These are phyloP conservation scores for Zaprionus obscuricornis DNA, from an alignment of 2,888 invertebrate genomes.

Conservation along the genomic window DNA sequence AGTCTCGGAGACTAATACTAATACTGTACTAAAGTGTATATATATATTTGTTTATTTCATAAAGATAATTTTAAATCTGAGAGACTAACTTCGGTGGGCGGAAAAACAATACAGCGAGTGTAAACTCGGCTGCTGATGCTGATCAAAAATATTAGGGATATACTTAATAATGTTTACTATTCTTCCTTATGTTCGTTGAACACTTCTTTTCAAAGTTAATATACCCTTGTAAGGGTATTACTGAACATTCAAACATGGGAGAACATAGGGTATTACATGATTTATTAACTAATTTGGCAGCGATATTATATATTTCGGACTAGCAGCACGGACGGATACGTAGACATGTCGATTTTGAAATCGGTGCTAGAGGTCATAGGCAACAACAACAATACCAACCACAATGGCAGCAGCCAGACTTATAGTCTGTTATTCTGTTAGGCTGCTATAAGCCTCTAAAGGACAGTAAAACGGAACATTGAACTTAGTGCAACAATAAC, in stretches of 20 bases:
- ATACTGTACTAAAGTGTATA: not conserved
- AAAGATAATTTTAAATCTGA: no score
- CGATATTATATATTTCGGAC: conserved; percentile 59
- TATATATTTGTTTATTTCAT: no score
- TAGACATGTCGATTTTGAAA: conserved; percentile 19
- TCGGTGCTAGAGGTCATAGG: no score
- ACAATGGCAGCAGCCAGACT: conserved; percentile 36
- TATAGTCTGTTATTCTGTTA: no score
- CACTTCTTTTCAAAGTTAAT: no score
- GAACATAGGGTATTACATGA: conserved; percentile 36
- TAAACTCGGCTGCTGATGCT: no score
- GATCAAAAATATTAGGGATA: no score
- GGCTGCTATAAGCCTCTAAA: conserved; percentile 19
- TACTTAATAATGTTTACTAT: no score
- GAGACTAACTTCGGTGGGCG: no score
- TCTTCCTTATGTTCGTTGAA: no score
- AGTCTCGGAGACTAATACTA: not conserved
- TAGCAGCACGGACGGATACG: conserved; percentile 9
- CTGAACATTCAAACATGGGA: not conserved
- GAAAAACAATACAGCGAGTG: no score
- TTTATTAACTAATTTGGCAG: conserved; percentile 70
- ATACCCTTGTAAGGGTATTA: not conserved
- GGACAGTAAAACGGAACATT: conserved; percentile 53
- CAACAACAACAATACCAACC: no score
- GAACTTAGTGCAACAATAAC: conserved; percentile 49